Evolutionary conservation across 1,140 invertebrate genomes (phyloP).

Genomic region (Saccostrea glomerata): DNA sequence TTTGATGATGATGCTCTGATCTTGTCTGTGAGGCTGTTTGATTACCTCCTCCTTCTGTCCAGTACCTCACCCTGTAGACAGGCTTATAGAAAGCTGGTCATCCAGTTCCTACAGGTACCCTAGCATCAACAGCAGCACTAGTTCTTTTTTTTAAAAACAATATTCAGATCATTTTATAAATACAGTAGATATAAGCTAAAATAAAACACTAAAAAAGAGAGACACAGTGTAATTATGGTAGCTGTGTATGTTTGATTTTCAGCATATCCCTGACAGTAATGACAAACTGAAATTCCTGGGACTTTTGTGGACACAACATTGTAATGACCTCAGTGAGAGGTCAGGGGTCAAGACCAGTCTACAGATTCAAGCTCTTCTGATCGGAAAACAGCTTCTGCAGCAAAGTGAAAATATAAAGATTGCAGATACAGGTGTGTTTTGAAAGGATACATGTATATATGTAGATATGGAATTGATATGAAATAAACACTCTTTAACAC

Average conservation of each 20-base stretch:
- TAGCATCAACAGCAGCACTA: too few relatives aligned
- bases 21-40: conserved; percentile 3
- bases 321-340: conserved; percentile 52
- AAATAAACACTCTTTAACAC: too few relatives aligned
- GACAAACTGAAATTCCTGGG: conserved; percentile 63
- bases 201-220: not conserved
- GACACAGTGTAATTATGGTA: not conserved
- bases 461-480: too few relatives aligned
- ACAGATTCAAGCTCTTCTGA: conserved; percentile 61
- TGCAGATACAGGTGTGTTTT: not conserved
- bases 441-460: not conserved
- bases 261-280: conserved; percentile 38
- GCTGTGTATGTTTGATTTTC: not conserved
- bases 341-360: conserved; percentile 54
- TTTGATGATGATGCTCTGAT: not conserved
- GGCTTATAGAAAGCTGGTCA: not conserved
- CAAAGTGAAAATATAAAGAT: conserved; percentile 24
- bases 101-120: not conserved
- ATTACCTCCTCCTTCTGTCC: not conserved
- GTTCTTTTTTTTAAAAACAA: too few relatives aligned
- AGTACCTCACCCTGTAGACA: not conserved
- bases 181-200: too few relatives aligned
- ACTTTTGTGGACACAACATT: conserved; percentile 67
- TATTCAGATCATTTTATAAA: too few relatives aligned
- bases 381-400: conserved; percentile 54